Base-by-base conservation (phyloP, 2,888 invertebrate genomes). In the Phalangium opilio region DNA sequence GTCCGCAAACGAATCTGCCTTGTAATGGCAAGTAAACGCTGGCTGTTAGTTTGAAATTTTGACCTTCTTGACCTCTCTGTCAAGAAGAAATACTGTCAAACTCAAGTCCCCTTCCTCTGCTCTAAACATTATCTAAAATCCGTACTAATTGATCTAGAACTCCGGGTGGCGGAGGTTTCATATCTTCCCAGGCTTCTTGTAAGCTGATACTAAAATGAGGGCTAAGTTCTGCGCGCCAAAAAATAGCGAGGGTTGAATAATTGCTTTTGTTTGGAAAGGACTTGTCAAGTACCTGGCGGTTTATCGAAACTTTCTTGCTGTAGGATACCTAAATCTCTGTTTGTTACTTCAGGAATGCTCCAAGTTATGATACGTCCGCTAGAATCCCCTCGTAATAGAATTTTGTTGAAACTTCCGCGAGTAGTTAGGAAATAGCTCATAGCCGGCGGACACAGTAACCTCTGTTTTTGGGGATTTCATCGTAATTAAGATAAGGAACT, bases 1-100 rank as follows among this genome's bases (percentile, higher is more conserved):
- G 74, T 0, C 96, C 96, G 52, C 93, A 84, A 11, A 95, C 91
- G 48, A 98, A 69, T 7, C 90, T 79, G 59, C 93, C 91, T 61
- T 93, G 91, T 44, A 83, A 80, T 1, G 93, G 82, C 44, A 96
- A 73, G 67, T 91, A 98, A 59, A 96, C 89, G 50, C 91, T 91
- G 0, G 93, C 82, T 0, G 93, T 91, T 44, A 95, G 70, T 60
- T 84, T 83, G 15, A 84, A 78, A 27, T 48, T 43, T 8, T 47
- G 43, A 8, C 46, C 47, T 19, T 56, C 57, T 20, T 45, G 32
- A 32, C n/a, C 44, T 51, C 49, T 50, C 51, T 21, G 10, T 10
- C 3, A 17, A 38, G 38, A 38, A 17, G 10, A 38, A 18, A 38
- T 8, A 2, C 10, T 36, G 17, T 4, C 4, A 36, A 7, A 36